Evolutionary conservation across 2,888 invertebrate species (phyloP), one percentile per base, ranked within the genome.

Genomic region (Drosophila nr. perissopoda): DNA sequence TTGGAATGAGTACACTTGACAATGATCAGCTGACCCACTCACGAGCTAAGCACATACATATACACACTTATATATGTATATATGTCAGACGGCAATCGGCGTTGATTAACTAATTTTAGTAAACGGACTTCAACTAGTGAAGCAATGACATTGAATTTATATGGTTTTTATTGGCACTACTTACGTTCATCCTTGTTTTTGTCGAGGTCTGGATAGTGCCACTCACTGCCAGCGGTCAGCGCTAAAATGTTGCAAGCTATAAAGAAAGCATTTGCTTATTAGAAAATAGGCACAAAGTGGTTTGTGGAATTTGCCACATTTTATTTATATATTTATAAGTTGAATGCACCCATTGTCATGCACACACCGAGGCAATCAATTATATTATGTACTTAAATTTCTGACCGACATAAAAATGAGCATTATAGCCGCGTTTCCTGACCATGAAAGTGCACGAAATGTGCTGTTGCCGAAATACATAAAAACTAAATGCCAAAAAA

Each of bases 171-270:
- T 82, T 78, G 65, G 67, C 59, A 62, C 33, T 64, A 90, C 79
- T 86, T 90, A 90, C 81, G 71, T 62, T 90, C 89, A 92, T 92
- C 88, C 84, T 90, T 88, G 60, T 90, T 85, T 18, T 69, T 73
- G 53, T 91, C 91, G 64, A 90, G 84, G 79, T 92, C 90, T 62
- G 92, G 92, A 83, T 92, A 92, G 56, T 87, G 78, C 92, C 92
- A 92, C 40, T 82, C 85, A 51, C 72, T 69, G 54, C 82, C 90
- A 36, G 49, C 60, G 59, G 71, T 49, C 36, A 87, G 54, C 21
- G 82, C 69, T 36, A 79, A 33, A 13, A 65, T 73, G 60, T 84
- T 67, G 76, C 80, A 73, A 29, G 77, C 92, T 91, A 80, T 1
- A 77, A 64, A n/a, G 31, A 65, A 29, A 29, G 21, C 4, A 21